Conservation (phyloP, 2,113 vertebrate genomes). For the Fregetta grallaria region DNA sequence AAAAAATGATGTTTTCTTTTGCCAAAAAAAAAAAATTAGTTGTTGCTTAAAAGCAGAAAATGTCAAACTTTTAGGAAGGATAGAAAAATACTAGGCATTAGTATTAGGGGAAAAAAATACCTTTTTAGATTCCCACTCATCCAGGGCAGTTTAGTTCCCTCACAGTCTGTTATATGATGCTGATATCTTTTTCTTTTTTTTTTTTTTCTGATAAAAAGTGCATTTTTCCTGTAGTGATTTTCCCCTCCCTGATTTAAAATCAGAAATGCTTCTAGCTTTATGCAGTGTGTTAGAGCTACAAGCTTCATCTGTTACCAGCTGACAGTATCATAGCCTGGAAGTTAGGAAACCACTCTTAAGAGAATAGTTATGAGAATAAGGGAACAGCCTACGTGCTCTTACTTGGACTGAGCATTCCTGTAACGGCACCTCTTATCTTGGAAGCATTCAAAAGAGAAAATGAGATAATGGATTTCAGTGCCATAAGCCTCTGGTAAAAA, state of each 20-base stretch:
- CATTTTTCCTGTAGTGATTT: background rate
- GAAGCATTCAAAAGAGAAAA: background rate
- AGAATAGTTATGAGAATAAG: background rate
- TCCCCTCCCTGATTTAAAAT: background rate
- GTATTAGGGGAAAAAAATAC: accelerated
- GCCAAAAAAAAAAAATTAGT: accelerated
- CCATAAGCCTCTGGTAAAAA: background rate
- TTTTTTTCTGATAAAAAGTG: background rate
- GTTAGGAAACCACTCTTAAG: background rate
- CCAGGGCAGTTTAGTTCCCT: background rate
- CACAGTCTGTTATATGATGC: background rate
- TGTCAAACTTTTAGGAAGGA: background rate
- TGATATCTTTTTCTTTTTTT: background rate
- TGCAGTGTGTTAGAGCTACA: background rate
- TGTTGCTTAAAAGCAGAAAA: background rate
- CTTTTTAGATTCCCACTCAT: background rate
- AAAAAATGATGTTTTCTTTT: background rate
- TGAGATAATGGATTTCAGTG: background rate
- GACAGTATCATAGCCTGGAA: background rate
- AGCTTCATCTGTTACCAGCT: background rate
- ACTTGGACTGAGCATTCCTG: background rate
- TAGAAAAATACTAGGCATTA: background rate
- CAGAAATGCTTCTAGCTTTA: background rate
- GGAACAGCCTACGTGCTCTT: background rate
- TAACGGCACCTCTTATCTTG: background rate